Percentiles rank a stretch among this genome's conserved stretches.
Conservation (phyloP, 2,113 vertebrate genomes). For the Poeciliopsis prolifica region DNA sequence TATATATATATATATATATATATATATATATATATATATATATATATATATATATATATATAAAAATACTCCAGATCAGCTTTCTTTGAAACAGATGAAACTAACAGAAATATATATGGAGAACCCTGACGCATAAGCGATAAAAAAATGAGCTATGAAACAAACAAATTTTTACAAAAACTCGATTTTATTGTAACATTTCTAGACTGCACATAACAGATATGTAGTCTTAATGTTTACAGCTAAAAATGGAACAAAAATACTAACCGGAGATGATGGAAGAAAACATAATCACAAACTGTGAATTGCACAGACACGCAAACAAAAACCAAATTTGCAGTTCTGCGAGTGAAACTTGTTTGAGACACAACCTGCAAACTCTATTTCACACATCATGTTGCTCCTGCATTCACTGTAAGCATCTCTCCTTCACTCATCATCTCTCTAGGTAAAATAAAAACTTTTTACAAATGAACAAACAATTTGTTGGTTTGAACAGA, state of each 20-base stretch:
- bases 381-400: constrained; percentile 66
- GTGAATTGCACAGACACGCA: constrained; percentile 59
- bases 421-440: constrained; percentile 23
- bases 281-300: constrained; percentile 40
- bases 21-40: too few species aligned
- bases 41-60: too few species aligned
- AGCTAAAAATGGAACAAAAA: background rate
- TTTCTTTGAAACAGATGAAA: too few species aligned
- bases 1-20: too few species aligned
- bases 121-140: background rate
- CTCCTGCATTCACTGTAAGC: constrained; percentile 36
- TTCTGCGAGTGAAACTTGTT: constrained; percentile 54
- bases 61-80: too few species aligned
- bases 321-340: constrained; percentile 68
- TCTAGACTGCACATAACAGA: background rate
- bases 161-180: background rate
- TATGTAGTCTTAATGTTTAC: background rate
- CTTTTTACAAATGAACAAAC: constrained; percentile 27
- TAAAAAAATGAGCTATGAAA: background rate
- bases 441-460: constrained; percentile 50
- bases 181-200: background rate
- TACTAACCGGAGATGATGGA: background rate
- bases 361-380: constrained; percentile 60
- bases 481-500: constrained; percentile 13
- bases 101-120: background rate